Conservation (phyloP, 2,113 vertebrate species). For the Mionectes macconnelli region DNA sequence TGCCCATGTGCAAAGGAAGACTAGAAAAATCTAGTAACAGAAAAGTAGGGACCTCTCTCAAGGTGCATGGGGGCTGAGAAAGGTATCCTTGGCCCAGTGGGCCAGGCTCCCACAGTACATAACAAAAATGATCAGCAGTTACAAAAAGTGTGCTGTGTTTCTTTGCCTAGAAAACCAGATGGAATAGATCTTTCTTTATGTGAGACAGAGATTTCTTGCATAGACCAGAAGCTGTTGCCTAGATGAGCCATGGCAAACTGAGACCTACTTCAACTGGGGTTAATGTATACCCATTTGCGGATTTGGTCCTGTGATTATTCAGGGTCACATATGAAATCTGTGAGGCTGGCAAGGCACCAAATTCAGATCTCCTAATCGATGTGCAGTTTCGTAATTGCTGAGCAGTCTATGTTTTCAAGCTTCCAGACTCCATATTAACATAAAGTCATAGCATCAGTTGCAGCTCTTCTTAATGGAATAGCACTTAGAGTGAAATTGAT, state of each 20-base stretch:
- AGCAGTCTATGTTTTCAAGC: not conserved
- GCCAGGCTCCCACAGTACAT: not conserved
- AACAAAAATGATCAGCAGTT: not conserved
- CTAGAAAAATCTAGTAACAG: not conserved
- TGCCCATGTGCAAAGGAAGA: not conserved
- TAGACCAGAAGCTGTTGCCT: not conserved
- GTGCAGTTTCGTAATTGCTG: not conserved
- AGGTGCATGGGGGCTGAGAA: not conserved
- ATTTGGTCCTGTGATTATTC: not conserved
- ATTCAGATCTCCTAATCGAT: not conserved
- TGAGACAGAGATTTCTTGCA: not conserved
- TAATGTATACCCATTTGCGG: not conserved
- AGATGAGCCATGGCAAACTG: not conserved
- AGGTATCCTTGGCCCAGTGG: not conserved
- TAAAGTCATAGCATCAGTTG: conserved; percentile 19
- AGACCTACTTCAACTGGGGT: not conserved
- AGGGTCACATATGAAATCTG: not conserved
- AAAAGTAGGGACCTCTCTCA: not conserved
- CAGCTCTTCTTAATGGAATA: conserved; percentile 52
- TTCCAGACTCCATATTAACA: conserved; percentile 9
- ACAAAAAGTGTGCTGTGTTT: not conserved
- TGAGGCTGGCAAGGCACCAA: conserved; percentile 1
- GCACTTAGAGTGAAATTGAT: conserved; percentile 46
- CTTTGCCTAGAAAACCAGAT: not conserved
- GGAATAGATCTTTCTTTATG: not conserved